These are phyloP conservation scores for Caprella mutica DNA, from an alignment of 2,888 invertebrate genomes.

Conservation along the genomic window DNA sequence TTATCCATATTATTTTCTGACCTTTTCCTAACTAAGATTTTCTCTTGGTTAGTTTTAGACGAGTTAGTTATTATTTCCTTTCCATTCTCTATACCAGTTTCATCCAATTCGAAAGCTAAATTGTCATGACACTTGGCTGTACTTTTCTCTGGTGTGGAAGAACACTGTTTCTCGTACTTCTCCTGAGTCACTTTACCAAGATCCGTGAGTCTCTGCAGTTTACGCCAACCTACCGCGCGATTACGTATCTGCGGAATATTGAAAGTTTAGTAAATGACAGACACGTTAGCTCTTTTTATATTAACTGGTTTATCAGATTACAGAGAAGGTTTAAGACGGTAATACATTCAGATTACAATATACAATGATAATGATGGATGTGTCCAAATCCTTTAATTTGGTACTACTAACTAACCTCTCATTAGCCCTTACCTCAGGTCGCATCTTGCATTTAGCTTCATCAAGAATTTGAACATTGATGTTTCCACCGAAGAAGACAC, in stretches of 20 bases:
- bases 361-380: too few relatives aligned
- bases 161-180: not conserved
- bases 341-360: too few relatives aligned
- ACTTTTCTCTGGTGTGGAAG: not conserved
- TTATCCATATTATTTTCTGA: too few relatives aligned
- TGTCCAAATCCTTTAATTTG: not conserved
- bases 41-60: too few relatives aligned
- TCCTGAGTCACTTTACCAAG: constrained; percentile 6
- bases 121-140: not conserved
- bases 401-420: too few relatives aligned
- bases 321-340: too few relatives aligned
- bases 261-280: too few relatives aligned
- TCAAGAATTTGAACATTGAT: constrained; percentile 13
- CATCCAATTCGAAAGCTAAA: not conserved
- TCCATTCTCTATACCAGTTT: not conserved
- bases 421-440: constrained; percentile 1
- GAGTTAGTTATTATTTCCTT: too few relatives aligned
- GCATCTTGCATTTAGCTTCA: constrained; percentile 6
- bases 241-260: constrained; percentile 5
- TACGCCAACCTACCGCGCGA: constrained; percentile 15
- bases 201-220: constrained; percentile 9
- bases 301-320: too few relatives aligned
- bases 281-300: too few relatives aligned
- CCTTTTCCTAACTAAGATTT: too few relatives aligned
- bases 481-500: constrained; percentile 25